Conservation (phyloP, 2,113 vertebrate genomes). For the Brachypodius melanocephalos region DNA sequence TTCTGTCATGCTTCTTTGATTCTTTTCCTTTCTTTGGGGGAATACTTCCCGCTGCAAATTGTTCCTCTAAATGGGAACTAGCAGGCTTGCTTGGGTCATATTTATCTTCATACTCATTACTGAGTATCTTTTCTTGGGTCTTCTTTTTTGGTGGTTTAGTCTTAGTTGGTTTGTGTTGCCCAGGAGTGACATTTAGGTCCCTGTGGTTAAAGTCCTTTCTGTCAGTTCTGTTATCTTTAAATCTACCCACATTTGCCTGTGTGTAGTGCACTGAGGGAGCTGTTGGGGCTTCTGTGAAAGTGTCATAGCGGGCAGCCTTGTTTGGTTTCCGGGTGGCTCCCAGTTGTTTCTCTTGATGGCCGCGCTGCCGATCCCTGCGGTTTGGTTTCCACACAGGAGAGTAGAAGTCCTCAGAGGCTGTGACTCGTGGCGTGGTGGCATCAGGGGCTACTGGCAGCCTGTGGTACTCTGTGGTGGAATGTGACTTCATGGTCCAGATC, state of each 20-base stretch:
- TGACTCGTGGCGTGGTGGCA: constrained; percentile 30
- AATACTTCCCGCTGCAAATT: constrained; percentile 47
- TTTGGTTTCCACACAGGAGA: constrained; percentile 67
- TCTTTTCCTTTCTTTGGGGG: constrained; percentile 79
- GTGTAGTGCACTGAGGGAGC: constrained; percentile 58
- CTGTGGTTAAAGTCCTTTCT: constrained; percentile 73
- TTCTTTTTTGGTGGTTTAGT: constrained; percentile 81
- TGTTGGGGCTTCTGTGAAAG: constrained; percentile 55
- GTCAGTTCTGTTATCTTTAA: constrained; percentile 86
- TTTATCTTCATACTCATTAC: constrained; percentile 87
- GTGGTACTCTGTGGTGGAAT: constrained; percentile 55
- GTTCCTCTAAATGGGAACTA: constrained; percentile 74
- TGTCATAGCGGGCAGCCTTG: constrained; percentile 62
- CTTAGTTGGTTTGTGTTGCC: constrained; percentile 78
- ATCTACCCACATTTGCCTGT: constrained; percentile 59
- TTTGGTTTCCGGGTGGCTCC: constrained; percentile 52
- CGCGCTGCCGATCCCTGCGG: constrained; percentile 71
- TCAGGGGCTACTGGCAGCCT: constrained; percentile 50
- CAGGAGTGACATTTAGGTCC: constrained; percentile 63
- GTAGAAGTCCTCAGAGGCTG: constrained; percentile 74
- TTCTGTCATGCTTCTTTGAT: constrained; percentile 77
- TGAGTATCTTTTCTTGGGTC: constrained; percentile 78
- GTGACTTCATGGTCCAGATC: constrained; percentile 67
- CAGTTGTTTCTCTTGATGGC: constrained; percentile 24
- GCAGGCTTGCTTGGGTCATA: constrained; percentile 75